Evolutionary conservation across 2,797 vertebrate species (phyloP).

Genomic region (Macropodus opercularis): DNA sequence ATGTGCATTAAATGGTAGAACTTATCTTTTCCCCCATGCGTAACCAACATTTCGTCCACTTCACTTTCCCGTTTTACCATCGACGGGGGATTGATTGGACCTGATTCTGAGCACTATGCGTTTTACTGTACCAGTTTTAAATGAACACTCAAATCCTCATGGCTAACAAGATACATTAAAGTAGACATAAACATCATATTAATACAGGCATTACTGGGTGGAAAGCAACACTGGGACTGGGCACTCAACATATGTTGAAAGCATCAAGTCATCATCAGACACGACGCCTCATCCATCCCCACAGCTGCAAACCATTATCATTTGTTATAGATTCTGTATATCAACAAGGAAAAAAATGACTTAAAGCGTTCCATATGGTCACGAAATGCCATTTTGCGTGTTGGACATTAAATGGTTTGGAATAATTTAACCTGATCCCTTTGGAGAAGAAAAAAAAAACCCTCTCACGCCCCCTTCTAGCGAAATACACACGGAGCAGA

Average conservation of each 20-base stretch:
- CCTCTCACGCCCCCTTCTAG: slow-evolving; percentile 55
- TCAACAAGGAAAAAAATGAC: slow-evolving; percentile 89
- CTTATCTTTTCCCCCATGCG: not conserved
- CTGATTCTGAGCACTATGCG: slow-evolving; percentile 8
- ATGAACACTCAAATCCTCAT: slow-evolving; percentile 14
- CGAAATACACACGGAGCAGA: slow-evolving; percentile 49
- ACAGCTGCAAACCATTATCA: slow-evolving; percentile 94
- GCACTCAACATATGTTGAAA: slow-evolving; percentile 74
- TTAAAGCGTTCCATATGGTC: slow-evolving; percentile 93
- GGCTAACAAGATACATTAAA: slow-evolving; percentile 45
- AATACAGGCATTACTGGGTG: slow-evolving; percentile 50
- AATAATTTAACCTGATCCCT: slow-evolving; percentile 92
- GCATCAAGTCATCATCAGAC: slow-evolving; percentile 84
- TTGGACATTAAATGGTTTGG: slow-evolving; percentile 90
- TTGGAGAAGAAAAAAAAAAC: slow-evolving; percentile 83
- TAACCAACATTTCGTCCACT: slow-evolving; percentile 12
- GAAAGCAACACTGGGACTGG: slow-evolving; percentile 32
- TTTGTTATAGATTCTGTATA: slow-evolving; percentile 93
- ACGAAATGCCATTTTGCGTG: slow-evolving; percentile 86
- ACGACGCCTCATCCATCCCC: slow-evolving; percentile 78
- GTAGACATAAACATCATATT: slow-evolving; percentile 64
- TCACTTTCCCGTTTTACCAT: slow-evolving; percentile 14
- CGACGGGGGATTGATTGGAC: not conserved
- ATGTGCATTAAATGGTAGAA: too few species aligned
- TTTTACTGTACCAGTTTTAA: slow-evolving; percentile 4